Evolutionary conservation across 2,888 invertebrate species (phyloP).

Genomic region (Fabriciana adippe): DNA sequence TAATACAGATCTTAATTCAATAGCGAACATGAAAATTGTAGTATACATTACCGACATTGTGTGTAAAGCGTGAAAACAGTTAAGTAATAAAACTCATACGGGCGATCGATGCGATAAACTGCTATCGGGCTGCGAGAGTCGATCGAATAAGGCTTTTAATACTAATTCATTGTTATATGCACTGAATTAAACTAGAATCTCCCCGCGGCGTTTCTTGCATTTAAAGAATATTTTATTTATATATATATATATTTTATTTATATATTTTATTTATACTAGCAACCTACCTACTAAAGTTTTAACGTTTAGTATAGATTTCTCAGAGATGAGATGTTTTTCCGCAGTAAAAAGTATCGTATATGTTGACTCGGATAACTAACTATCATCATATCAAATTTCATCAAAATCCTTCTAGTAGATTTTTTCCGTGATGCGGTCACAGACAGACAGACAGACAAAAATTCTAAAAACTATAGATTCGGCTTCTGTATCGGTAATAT

Average conservation of each 20-base stretch:
- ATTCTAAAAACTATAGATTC: too few species aligned
- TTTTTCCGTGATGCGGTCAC: too few species aligned
- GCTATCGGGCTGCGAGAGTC: slow-evolving; percentile 16
- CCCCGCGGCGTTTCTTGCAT: neutral
- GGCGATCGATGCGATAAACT: slow-evolving; percentile 29
- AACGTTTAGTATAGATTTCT: too few species aligned
- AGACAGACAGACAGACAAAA: too few species aligned
- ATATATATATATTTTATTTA: too few species aligned
- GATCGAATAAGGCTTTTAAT: slow-evolving; percentile 18
- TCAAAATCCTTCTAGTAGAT: too few species aligned
- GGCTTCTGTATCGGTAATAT: too few species aligned
- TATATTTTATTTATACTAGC: neutral
- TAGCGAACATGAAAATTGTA: slow-evolving; percentile 2
- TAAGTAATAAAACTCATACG: slow-evolving; percentile 35
- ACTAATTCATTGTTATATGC: slow-evolving; percentile 1
- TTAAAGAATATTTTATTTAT: neutral
- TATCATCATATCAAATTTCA: too few species aligned
- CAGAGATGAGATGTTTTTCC: too few species aligned
- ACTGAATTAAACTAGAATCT: neutral
- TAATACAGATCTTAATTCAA: too few species aligned
- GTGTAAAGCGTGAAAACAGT: slow-evolving; percentile 27
- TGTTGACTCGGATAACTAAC: too few species aligned
- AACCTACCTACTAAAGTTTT: too few species aligned
- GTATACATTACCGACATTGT: slow-evolving; percentile 17
- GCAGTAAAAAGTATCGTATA: neutral